Base-by-base conservation (phyloP, 2,888 invertebrate genomes). In the Hesperia comma region DNA sequence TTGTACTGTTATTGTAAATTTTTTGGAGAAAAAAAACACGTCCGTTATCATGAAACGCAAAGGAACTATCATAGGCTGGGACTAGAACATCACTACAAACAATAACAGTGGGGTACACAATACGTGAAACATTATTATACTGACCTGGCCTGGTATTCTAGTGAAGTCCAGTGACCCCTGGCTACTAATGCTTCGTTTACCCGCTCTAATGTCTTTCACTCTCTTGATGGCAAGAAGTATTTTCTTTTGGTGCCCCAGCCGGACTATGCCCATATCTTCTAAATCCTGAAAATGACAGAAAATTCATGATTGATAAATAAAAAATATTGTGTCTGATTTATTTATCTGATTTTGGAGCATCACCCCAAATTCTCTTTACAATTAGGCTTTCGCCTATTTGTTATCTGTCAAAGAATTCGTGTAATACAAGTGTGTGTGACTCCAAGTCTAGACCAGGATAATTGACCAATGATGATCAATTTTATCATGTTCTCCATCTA, bases 201-300 rank as follows among this genome's bases (percentile, higher is more conserved):
- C 98, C 61, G 97, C 96, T 76, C 96, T 95, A 69, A 98, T 97
- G 84, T 98, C 98, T 90, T 99, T 98, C 63, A 99, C 96, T 86
- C 99, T 95, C 88, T 99, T 99, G 77, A 99, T 98, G 70, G 99
- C 99, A 82, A 99, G 93, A 82, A 98, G 95, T 76, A 99, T 96
- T 93, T 99, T 98, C 94, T 99, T 99, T 93, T 99, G 99, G 87
- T 99, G 99, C 41, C 99, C 99, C 81, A 98, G 92, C 80, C 97
- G 96, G 26, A 97, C 97, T 79, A 98, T 97, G 67, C 98, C 97
- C 86, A 99, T 98, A 83, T 99, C 99, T 93, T 99, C 99, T 83
- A 99, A 94, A 92, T 99, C 99, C 91, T 92, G 84, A 26, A 78
- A 82, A 55, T 15, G 15, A 19, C 19, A 57, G 10, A 43, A 3